Evolutionary conservation across 2,888 invertebrate genomes (phyloP), one percentile per base, ranked within the genome.

Genomic region (Melanchra persicariae): DNA sequence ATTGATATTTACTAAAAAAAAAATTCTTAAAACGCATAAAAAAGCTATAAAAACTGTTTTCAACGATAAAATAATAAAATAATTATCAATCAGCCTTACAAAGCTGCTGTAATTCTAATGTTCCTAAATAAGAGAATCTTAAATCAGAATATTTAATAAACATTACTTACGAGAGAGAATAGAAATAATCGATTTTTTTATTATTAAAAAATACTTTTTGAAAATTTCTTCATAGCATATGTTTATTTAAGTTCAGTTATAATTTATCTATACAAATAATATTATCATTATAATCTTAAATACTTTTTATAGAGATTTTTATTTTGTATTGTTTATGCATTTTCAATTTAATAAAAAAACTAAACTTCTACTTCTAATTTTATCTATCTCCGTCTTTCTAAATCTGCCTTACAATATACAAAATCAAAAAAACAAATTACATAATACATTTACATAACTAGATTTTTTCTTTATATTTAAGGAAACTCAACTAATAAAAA

Each of bases 91-190:
- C 24, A 54, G 69, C 37, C 9, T 58, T 24, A 30, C 6, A 43
- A 43, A 24, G 1, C 59, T n/a, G 15, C n/a, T 60, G n/a, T 22
- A 49, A 61, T 49, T 54, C 30, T 54, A 65, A 19, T 64, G 77
- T 77, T 77, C 82, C 82, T 82, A 77, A 64, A 70, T 51, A 64
- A 67, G 54, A 52, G 12, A 70, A 61, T 49, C 10, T 52, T 37
- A 43, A 40, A 58, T 52, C 60, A 57, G 19, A 61, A 40, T 60
- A 37, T 22, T 8, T 24, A 59, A 24, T 62, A 22, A 49, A 40
- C 10, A 43, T n/a, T 12, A 54, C 5, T 8, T 26, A 43, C 2
- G 24, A 78, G 59, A 49, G 74, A 55, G 26, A 73, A 17, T 57
- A 78, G 5, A 51, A 6, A 57, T 2, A 0, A 9, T 9, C 34